Evolutionary conservation across 1,140 invertebrate genomes (phyloP), one percentile per base, ranked within the genome.

Genomic region (Asobara japonica): DNA sequence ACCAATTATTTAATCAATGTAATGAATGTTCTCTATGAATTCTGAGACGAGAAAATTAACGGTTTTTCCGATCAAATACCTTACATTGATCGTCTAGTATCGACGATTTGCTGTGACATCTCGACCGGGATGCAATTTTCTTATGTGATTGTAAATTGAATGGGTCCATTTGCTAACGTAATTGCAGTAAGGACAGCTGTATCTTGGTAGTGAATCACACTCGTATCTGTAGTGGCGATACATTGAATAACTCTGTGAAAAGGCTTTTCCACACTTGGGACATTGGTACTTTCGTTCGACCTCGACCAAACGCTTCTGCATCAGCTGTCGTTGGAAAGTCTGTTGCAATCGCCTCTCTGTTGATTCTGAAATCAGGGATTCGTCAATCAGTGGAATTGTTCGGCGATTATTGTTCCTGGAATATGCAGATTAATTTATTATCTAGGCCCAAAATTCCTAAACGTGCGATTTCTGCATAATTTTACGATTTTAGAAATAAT

Each of bases 181-280:
- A 3, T 76, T 75, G 73, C 90, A 91, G 69, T 86, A 83, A 6
- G 89, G 88, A 78, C 92, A 92, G 76, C 89, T 86, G 84, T 92
- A 93, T 69, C 90, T 89, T 3, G 92, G 91, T 74, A 90, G 84
- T 27, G 91, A 90, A 41, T 92, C 91, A 81, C 92, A 93, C 80
- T 93, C 92, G 83, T 92, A 92, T 82, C 89, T 91, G 76, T 89
- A 90, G 82, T 94, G 92, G 69, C 90, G 85, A 73, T 89, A 89
- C 78, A 92, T 88, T 69, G 90, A 89, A 77, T 89, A 87, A 79
- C 89, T 90, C 65, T 85, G 83, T 5, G 83, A 84, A 71, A 85
- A 86, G 10, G 72, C 74, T 74, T 80, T 83, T 56, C 74, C 74
- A 77, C 85, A 86, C 31, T 85, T 85, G 16, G 83, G 79, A 41